A percentile compares a stretch with the other conserved stretches of the same genome.
phyloP scores from a whole-genome alignment of 35 echinoderm and acorn worm genomes.

The Heliocidaris erythrogramma region DNA sequence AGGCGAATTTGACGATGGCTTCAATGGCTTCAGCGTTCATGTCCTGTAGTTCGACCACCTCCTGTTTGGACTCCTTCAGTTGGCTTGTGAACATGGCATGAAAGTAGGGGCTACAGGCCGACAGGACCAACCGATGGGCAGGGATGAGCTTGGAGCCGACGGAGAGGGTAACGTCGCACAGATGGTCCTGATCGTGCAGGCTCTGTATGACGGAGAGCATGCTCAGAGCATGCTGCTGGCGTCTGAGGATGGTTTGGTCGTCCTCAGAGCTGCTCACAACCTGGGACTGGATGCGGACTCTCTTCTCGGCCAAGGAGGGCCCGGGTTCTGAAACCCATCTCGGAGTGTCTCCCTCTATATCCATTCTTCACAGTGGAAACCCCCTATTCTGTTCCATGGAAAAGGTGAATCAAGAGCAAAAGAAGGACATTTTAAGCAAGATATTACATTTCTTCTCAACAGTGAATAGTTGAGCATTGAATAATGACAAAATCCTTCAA shows the following conservation, averaged over 20 bases:
- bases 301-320: not conserved
- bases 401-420: not conserved
- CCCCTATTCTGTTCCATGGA: not conserved
- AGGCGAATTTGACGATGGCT: slow-evolving; percentile 87
- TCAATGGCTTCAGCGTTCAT: slow-evolving; percentile 71
- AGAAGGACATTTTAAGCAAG: not conserved
- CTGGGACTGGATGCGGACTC: slow-evolving; percentile 66
- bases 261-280: slow-evolving; percentile 77
- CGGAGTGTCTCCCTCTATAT: not conserved
- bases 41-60: slow-evolving; percentile 65
- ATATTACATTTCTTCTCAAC: no score
- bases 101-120: slow-evolving; percentile 91
- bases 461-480: no score
- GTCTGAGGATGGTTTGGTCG: slow-evolving; percentile 64
- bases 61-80: slow-evolving; percentile 73
- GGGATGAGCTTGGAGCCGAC: slow-evolving; percentile 69
- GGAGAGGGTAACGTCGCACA: slow-evolving; percentile 88
- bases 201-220: slow-evolving; percentile 70
- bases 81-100: slow-evolving; percentile 98
- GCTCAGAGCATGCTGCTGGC: slow-evolving; percentile 69
- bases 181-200: slow-evolving; percentile 58
- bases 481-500: no score
- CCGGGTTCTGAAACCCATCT: not conserved
- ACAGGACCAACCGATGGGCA: slow-evolving; percentile 84
- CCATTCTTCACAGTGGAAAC: not conserved